Base-by-base conservation (phyloP, 2,113 vertebrate genomes). In the Athene noctua region DNA sequence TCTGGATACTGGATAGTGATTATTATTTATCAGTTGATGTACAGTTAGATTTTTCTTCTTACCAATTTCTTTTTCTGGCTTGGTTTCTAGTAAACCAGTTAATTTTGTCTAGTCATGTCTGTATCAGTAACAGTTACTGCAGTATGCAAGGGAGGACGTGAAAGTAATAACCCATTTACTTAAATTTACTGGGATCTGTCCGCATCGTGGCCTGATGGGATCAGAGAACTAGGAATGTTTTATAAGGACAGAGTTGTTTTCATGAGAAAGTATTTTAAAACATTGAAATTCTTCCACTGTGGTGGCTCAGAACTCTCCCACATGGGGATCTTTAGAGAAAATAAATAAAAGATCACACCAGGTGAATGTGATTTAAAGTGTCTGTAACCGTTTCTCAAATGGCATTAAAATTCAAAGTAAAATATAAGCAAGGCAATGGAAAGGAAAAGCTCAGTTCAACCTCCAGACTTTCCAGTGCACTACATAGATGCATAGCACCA, bases 261-360 rank as follows among this genome's bases (percentile, higher is more conserved):
- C 42, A 70, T 88, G 66, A 93, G 46, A 58, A 86, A 51, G 62
- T 63, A 13, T 93, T 94, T 87, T 72, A 73, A 94, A 96, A 90
- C 85, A 90, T 5, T 71, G n/a, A 68, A 74, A 79, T 89, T 92
- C 36, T 95, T 95, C 92, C 29, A 73, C 71, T 4, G 5, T 0
- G 1, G 32, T 95, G 90, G 8, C 67, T 96, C 51, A 36, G 87
- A 93, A 86, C 79, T 92, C 70, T 95, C 85, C 79, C 90, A 83
- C 4, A 2, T 83, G 81, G 74, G 63, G 51, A 89, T 93, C 49
- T 92, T 93, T 77, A 88, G 93, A 88, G 87, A 88, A 94, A 95
- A 90, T 95, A 96, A 94, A 91, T 96, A 86, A 92, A 93, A 96
- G 82, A 94, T 96, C 62, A 70, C 67, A 93, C 85, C 54, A 88